A percentile compares a stretch with the other conserved stretches of the same genome.
Evolutionary conservation across 2,797 vertebrate species (phyloP).

Genomic region (Limosa lapponica): DNA sequence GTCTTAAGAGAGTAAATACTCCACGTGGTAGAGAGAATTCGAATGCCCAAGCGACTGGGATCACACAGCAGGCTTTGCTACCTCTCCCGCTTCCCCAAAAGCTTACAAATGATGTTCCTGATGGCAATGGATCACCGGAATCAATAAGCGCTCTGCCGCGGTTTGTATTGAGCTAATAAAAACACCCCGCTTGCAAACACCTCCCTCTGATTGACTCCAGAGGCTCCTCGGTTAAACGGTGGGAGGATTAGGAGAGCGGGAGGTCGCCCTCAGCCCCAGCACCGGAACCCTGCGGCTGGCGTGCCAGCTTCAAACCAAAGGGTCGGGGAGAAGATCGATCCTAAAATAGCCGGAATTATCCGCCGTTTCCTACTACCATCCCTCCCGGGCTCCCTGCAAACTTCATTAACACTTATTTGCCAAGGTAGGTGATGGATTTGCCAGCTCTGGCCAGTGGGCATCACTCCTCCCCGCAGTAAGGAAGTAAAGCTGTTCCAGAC

Average conservation of each 20-base stretch:
- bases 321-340: not conserved
- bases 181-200: not conserved
- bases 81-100: conserved; percentile 23
- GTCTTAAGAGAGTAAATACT: not conserved
- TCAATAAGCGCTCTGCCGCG: conserved; percentile 42
- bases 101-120: conserved; percentile 52
- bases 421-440: not conserved
- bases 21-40: not conserved
- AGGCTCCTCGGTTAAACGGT: not conserved
- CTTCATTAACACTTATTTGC: not conserved
- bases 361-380: not conserved
- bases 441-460: not conserved
- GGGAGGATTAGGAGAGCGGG: not conserved
- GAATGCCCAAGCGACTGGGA: not conserved
- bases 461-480: not conserved
- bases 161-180: conserved; percentile 55
- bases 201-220: not conserved
- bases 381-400: not conserved
- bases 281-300: not conserved
- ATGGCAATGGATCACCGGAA: conserved; percentile 46
- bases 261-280: not conserved
- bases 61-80: not conserved
- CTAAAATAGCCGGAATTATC: not conserved
- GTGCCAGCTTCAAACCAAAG: not conserved
- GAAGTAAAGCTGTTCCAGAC: not conserved